A percentile compares a stretch with the other conserved stretches of the same genome.
Conservation (phyloP, 2,888 invertebrate genomes). For the Dynastes maya region DNA sequence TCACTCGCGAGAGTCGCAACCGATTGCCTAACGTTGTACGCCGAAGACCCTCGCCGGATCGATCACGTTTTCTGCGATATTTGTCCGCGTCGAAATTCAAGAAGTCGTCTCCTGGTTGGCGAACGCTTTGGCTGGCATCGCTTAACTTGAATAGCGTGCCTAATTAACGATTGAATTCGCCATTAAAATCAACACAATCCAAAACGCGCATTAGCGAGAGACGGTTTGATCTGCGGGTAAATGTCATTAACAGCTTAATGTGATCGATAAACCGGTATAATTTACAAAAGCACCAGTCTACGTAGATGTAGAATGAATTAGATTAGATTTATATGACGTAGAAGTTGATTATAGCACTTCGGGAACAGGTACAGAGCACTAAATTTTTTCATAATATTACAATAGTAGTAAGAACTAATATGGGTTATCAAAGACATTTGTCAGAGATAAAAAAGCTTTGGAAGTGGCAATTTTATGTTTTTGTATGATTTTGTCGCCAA, state of each 20-base stretch:
- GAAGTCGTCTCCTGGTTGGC: background rate
- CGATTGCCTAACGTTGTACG: background rate
- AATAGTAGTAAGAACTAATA: too few relatives aligned
- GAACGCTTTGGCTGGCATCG: background rate
- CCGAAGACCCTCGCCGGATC: background rate
- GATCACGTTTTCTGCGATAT: background rate
- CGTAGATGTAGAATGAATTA: too few relatives aligned
- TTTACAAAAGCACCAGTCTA: too few relatives aligned
- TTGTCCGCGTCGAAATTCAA: background rate
- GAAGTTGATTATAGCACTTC: too few relatives aligned
- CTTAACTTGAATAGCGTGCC: background rate
- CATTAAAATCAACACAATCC: background rate
- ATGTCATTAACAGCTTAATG: slow-evolving; percentile 12
- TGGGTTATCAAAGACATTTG: too few relatives aligned
- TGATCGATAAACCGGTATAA: background rate
- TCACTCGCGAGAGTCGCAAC: background rate
- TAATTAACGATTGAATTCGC: slow-evolving; percentile 2
- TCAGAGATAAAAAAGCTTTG: too few relatives aligned
- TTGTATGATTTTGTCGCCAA: too few relatives aligned
- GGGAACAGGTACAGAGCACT: too few relatives aligned
- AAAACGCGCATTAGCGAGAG: background rate
- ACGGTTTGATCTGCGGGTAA: background rate
- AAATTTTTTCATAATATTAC: too few relatives aligned
- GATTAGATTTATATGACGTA: too few relatives aligned
- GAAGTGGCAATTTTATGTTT: too few relatives aligned